These are phyloP conservation scores for Bursaphelenchus mucronatus DNA, from an alignment of 1,140 invertebrate genomes.

Conservation along the genomic window DNA sequence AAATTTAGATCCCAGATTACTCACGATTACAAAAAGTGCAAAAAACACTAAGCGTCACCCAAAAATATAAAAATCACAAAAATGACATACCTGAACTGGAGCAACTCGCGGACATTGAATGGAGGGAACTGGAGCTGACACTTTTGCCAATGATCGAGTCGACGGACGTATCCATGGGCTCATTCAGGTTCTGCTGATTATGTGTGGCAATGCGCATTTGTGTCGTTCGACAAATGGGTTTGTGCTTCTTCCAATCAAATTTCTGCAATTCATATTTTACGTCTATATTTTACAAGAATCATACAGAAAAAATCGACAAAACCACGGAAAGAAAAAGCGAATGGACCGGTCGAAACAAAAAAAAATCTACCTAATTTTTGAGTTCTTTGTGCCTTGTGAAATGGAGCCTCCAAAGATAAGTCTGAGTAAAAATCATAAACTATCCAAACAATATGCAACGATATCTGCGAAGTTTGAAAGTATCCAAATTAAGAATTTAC, in stretches of 20 bases:
- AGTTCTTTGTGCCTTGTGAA: neutral
- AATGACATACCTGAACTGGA: slow-evolving; percentile 11
- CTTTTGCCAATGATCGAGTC: no score
- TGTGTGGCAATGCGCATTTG: slow-evolving; percentile 23
- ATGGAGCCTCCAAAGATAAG: neutral
- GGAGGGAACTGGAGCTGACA: no score
- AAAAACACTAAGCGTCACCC: slow-evolving; percentile 15
- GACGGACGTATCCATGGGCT: no score
- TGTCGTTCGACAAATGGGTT: slow-evolving; percentile 26
- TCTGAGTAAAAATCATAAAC: no score
- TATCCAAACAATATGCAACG: no score
- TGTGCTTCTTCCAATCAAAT: slow-evolving; percentile 32
- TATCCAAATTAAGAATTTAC: neutral
- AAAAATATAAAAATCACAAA: slow-evolving; percentile 23
- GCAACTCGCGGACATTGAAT: slow-evolving; percentile 2
- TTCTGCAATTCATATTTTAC: slow-evolving; percentile 21
- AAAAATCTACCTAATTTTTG: neutral
- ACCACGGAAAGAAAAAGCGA: neutral
- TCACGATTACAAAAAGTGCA: slow-evolving; percentile 1
- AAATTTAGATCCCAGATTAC: no score
- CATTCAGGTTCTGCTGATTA: no score
- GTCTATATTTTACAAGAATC: neutral
- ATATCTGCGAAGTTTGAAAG: no score
- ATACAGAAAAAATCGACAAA: no score
- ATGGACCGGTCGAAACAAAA: neutral